Evolutionary conservation across 2,113 vertebrate genomes (phyloP).

Genomic region (Brachionichthys hirsutus): DNA sequence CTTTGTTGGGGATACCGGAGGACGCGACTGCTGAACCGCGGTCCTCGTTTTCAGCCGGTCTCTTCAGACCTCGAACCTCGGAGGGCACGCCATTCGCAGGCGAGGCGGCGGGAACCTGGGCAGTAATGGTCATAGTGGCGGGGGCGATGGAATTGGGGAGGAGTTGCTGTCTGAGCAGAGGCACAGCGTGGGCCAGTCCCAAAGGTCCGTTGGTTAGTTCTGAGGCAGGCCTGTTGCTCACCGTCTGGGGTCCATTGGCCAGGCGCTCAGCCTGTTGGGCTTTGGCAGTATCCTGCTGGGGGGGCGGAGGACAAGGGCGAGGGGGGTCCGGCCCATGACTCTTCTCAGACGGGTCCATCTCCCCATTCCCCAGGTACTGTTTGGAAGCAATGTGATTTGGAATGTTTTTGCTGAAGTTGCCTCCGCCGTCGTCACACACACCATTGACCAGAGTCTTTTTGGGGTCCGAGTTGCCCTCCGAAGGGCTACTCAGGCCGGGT

Average conservation of each 20-base stretch:
- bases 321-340: conserved; percentile 70
- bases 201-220: conserved; percentile 95
- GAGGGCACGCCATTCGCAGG: conserved; percentile 87
- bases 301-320: conserved; percentile 81
- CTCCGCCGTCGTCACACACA: conserved; percentile 88
- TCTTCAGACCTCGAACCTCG: conserved; percentile 90
- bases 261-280: conserved; percentile 91
- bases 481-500: conserved; percentile 68
- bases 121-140: conserved; percentile 84
- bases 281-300: conserved; percentile 98
- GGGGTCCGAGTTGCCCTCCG: conserved; percentile 85
- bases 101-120: conserved; percentile 77
- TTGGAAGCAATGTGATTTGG: conserved; percentile 99
- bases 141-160: conserved; percentile 87
- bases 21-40: conserved; percentile 72
- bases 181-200: conserved; percentile 85
- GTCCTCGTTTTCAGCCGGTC: conserved; percentile 90
- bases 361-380: conserved; percentile 95
- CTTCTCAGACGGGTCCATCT: conserved; percentile 86
- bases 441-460: conserved; percentile 95
- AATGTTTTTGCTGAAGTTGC: conserved; percentile 98
- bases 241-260: conserved; percentile 92
- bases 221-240: conserved; percentile 76
- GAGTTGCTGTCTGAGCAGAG: conserved; percentile 80
- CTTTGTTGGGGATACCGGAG: conserved; percentile 95